phyloP scores from a whole-genome alignment of 1,140 invertebrate genomes.

The Drosophila albomicans region DNA sequence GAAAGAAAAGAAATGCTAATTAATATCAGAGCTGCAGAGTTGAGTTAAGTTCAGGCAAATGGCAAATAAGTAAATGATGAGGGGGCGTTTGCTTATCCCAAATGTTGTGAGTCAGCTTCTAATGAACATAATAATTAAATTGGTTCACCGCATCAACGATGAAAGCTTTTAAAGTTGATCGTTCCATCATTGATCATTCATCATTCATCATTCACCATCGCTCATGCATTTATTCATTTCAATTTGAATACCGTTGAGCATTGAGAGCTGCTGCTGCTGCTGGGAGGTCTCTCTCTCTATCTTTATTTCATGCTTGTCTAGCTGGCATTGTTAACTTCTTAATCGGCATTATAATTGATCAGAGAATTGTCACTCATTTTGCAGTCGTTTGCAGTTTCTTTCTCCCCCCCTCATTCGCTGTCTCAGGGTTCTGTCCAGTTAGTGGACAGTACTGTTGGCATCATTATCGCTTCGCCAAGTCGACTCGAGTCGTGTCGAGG shows the following conservation, averaged over 20 bases:
- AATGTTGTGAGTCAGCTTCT: conserved; percentile 30
- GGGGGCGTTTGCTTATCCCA: conserved; percentile 5
- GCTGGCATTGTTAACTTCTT: neutral
- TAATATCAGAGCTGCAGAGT: conserved; percentile 2
- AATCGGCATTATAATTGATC: conserved; percentile 30
- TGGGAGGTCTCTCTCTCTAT: conserved; percentile 22
- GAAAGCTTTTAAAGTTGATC: conserved; percentile 19
- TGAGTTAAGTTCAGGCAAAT: neutral
- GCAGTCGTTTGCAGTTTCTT: conserved; percentile 35
- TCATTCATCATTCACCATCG: conserved; percentile 1
- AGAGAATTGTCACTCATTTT: conserved; percentile 58
- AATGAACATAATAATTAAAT: conserved; percentile 35
- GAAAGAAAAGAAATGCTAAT: conserved; percentile 8
- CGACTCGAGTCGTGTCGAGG: conserved; percentile 10
- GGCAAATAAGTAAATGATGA: too few relatives aligned
- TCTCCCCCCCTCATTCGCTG: conserved; percentile 34
- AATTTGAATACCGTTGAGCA: conserved; percentile 9
- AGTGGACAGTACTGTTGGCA: conserved; percentile 46
- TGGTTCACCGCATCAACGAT: conserved; percentile 22
- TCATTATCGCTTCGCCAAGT: conserved; percentile 50
- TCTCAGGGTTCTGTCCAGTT: conserved; percentile 54
- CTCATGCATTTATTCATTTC: conserved; percentile 4
- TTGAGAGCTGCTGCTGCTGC: conserved; percentile 13
- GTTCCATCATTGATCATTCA: neutral
- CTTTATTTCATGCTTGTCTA: neutral